Conservation (phyloP, 2,888 invertebrate species). For the Leucozona laternaria region DNA sequence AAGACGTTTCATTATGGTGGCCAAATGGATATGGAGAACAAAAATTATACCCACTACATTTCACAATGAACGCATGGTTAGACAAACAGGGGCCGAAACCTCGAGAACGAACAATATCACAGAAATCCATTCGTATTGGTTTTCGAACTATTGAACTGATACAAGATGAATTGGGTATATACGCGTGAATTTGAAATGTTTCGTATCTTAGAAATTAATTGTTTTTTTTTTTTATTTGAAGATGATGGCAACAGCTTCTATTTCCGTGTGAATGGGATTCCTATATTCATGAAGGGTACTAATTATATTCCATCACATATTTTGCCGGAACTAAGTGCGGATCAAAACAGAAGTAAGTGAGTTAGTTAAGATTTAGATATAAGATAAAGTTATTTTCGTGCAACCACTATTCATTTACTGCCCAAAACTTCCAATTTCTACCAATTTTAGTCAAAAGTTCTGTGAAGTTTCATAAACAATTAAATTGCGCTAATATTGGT, state of each 20-base stretch:
- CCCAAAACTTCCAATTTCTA: too few species aligned
- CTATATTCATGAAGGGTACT: constrained; percentile 97
- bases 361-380: too few species aligned
- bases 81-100: constrained; percentile 76
- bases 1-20: constrained; percentile 92
- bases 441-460: too few species aligned
- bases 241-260: constrained; percentile 91
- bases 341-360: constrained; percentile 84
- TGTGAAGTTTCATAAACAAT: too few species aligned
- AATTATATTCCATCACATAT: constrained; percentile 96
- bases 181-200: too few species aligned
- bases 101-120: constrained; percentile 80
- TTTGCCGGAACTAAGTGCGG: constrained; percentile 89
- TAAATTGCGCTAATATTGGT: too few species aligned
- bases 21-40: constrained; percentile 96
- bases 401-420: too few species aligned
- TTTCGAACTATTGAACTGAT: constrained; percentile 94
- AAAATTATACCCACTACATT: constrained; percentile 88
- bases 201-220: neutral
- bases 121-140: constrained; percentile 89
- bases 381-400: too few species aligned
- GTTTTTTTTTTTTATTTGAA: constrained; percentile 33
- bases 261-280: constrained; percentile 92
- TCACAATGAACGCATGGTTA: constrained; percentile 84
- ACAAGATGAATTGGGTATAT: constrained; percentile 86